These are phyloP conservation scores for Amitus sp. DNA, from an alignment of 2,888 invertebrate species.

Conservation along the genomic window DNA sequence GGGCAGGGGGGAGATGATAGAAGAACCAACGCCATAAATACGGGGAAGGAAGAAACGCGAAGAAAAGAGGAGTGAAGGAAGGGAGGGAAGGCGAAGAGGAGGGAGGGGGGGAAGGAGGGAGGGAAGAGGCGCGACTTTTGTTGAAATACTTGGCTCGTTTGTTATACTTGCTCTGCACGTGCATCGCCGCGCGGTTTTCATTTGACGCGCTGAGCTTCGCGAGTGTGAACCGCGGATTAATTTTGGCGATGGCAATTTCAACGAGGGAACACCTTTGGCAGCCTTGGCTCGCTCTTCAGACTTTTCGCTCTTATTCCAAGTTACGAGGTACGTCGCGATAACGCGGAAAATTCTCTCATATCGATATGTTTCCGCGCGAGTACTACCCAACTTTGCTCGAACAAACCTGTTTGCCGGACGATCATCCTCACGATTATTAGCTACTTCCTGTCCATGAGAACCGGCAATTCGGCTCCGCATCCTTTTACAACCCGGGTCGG, in stretches of 20 bases:
- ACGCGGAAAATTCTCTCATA: not conserved
- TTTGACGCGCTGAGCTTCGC: not conserved
- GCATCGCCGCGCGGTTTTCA: constrained; percentile 37
- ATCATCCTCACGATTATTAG: constrained; percentile 64
- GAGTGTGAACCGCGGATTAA: not conserved
- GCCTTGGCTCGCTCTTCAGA: constrained; percentile 56
- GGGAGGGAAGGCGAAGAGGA: constrained; percentile 20
- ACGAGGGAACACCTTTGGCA: constrained; percentile 57
- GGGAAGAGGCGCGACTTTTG: constrained; percentile 38
- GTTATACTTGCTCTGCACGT: constrained; percentile 9
- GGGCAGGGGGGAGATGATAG: constrained; percentile 47
- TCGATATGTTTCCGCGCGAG: too few relatives aligned
- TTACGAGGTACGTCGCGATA: constrained; percentile 48
- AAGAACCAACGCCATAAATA: too few relatives aligned
- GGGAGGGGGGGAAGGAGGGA: constrained; percentile 18
- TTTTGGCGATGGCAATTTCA: constrained; percentile 50
- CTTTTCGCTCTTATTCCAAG: constrained; percentile 42
- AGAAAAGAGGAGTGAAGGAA: constrained; percentile 41
- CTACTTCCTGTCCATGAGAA: constrained; percentile 62
- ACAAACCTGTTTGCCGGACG: constrained; percentile 59
- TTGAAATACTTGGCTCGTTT: constrained; percentile 8
- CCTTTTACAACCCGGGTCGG: constrained; percentile 15
- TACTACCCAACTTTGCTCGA: constrained; percentile 46
- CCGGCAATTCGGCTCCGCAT: constrained; percentile 19
- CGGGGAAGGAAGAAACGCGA: constrained; percentile 42